Evolutionary conservation across 2,888 invertebrate species (phyloP), one percentile per base, ranked within the genome.

Genomic region (Ecdyonurus torrentis): DNA sequence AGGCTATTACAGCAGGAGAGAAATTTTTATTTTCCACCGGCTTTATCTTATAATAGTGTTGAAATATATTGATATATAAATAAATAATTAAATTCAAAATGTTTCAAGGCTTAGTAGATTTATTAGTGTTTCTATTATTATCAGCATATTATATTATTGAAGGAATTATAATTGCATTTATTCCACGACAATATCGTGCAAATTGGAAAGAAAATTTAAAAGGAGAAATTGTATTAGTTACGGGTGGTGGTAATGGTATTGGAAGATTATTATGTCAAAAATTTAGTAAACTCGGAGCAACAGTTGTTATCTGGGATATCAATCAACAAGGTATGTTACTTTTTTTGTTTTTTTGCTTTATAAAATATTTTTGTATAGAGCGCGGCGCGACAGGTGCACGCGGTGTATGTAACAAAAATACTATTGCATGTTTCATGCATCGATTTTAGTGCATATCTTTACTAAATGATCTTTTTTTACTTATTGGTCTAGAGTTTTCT

Each of bases 271-370:
- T 60, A 15, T 24, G 25, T 25, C 3, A 3, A 10, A 60, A 60
- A 25, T 25, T 60, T 22, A 37, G 25, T 3, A 60, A 22, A 25
- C 37, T 7, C 18, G 60, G 60, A 25, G 60, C 60, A 3, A 60
- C 25, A 2, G 37, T 60, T 18, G 60, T 60, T n/a, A 24, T 60
- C 37, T 60, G 60, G 60, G 60, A 60, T n/a, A 37, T 60, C 3
- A 60, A 60, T 18, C n/a, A 18, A 25, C 25, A 60, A 25, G 60
- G 60, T 60, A 25, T 23, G 37, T 24, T n/a, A n/a, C n/a, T n/a
- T n/a, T n/a, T n/a, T n/a, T n/a, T n/a, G n/a, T n/a, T n/a, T n/a
- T n/a, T n/a, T n/a, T n/a, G n/a, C n/a, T n/a, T n/a, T n/a, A n/a
- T n/a, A n/a, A n/a, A n/a, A n/a, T n/a, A n/a, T n/a, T n/a, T n/a